Evolutionary conservation across 2,797 vertebrate genomes (phyloP).

Genomic region (Micrastur ruficollis): DNA sequence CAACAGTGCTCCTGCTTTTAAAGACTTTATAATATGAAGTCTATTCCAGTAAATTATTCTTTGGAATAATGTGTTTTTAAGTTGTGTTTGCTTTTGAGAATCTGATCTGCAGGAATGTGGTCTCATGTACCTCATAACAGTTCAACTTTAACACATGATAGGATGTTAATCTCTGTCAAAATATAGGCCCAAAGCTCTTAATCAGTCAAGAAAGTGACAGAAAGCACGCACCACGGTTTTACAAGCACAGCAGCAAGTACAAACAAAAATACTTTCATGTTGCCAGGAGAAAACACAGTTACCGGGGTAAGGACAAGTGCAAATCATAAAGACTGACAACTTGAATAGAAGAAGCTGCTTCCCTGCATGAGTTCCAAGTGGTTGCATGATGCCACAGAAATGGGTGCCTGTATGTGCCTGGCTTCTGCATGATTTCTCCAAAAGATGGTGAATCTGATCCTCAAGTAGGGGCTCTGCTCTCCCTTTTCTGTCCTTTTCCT

Average conservation of each 20-base stretch:
- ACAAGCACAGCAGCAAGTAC: neutral
- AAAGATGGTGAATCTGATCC: neutral
- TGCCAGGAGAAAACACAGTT: neutral
- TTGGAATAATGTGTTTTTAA: neutral
- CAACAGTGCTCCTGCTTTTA: neutral
- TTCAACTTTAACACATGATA: neutral
- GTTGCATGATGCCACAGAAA: neutral
- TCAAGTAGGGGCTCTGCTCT: fast-evolving
- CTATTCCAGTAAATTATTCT: neutral
- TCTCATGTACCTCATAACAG: neutral
- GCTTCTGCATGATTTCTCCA: neutral
- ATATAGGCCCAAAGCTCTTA: neutral
- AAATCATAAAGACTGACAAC: neutral
- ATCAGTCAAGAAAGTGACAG: neutral
- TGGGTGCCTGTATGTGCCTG: neutral
- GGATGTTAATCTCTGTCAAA: neutral
- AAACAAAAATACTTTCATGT: neutral
- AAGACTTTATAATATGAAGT: neutral
- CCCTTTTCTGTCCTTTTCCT: neutral
- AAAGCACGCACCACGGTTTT: neutral
- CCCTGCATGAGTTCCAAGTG: neutral
- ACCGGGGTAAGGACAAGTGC: neutral
- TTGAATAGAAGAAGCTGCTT: neutral
- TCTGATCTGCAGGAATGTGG: neutral
- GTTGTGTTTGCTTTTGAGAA: neutral